phyloP scores from a whole-genome alignment of 2,888 invertebrate species.

The Ophion ventricosus region DNA sequence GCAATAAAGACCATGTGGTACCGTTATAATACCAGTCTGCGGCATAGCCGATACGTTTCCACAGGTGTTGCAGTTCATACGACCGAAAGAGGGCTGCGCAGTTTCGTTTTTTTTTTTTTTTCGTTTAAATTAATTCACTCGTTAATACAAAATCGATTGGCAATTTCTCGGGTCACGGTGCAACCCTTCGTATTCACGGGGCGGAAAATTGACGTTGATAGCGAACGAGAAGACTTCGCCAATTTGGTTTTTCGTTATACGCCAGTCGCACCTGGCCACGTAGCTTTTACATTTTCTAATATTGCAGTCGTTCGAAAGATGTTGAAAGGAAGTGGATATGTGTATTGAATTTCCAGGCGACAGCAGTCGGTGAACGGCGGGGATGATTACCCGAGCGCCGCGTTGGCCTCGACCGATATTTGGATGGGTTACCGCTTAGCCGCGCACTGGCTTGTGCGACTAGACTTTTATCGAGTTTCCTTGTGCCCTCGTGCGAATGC shows the following conservation, averaged over 20 bases:
- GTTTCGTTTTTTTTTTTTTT: slow-evolving; percentile 17
- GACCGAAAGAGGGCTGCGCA: slow-evolving; percentile 4
- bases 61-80: slow-evolving; percentile 40
- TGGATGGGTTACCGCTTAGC: neutral
- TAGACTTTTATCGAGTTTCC: neutral
- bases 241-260: neutral
- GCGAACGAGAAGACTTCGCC: slow-evolving; percentile 15
- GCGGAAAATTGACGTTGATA: slow-evolving; percentile 64
- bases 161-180: slow-evolving; percentile 29
- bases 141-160: slow-evolving; percentile 49
- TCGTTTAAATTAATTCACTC: slow-evolving; percentile 21
- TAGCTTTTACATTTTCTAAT: neutral
- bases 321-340: neutral
- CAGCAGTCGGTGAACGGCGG: neutral
- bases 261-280: slow-evolving; percentile 9
- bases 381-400: neutral
- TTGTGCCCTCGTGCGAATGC: neutral
- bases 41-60: slow-evolving; percentile 16
- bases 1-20: neutral
- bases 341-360: neutral
- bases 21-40: neutral
- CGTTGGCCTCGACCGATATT: neutral
- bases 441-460: neutral
- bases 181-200: slow-evolving; percentile 36
- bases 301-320: neutral